Percentiles rank a stretch among this genome's conserved stretches.
These are phyloP conservation scores for Allolobophora icterica DNA, from an alignment of 2,888 invertebrate species.

Conservation along the genomic window DNA sequence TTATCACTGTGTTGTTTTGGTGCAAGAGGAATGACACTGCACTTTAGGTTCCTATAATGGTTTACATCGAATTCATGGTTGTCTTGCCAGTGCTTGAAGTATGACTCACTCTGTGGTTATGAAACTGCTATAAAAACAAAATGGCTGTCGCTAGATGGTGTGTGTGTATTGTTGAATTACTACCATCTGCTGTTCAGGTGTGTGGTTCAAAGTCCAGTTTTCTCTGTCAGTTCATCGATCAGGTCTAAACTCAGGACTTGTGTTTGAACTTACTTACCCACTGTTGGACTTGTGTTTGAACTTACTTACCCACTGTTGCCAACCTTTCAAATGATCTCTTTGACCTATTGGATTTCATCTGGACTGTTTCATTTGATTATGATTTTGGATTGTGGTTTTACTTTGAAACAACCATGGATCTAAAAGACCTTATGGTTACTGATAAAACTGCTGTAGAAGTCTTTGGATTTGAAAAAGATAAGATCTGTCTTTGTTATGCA, in stretches of 20 bases:
- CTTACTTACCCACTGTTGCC: background rate
- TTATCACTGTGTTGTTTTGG: background rate
- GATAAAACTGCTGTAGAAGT: background rate
- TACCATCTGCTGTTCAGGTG: background rate
- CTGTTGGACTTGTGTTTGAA: background rate
- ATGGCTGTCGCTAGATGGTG: background rate
- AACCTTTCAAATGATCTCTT: background rate
- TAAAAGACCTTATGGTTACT: background rate
- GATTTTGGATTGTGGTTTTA: background rate
- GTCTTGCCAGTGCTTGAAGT: background rate
- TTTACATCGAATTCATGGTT: background rate
- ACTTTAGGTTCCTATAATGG: background rate
- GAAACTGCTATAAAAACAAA: background rate
- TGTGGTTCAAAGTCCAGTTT: background rate
- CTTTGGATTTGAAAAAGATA: background rate
- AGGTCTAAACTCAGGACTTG: background rate
- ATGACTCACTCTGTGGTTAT: background rate
- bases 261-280: background rate
- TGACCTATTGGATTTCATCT: background rate
- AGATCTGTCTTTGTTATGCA: background rate
- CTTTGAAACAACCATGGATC: background rate
- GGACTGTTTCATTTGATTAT: background rate
- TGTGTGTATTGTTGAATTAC: background rate
- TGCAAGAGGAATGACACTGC: background rate
- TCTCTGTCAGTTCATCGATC: background rate